These are phyloP conservation scores for Pelagia noctiluca DNA, from an alignment of 30 jellyfish, hydroid and myxozoan species.

Conservation along the genomic window DNA sequence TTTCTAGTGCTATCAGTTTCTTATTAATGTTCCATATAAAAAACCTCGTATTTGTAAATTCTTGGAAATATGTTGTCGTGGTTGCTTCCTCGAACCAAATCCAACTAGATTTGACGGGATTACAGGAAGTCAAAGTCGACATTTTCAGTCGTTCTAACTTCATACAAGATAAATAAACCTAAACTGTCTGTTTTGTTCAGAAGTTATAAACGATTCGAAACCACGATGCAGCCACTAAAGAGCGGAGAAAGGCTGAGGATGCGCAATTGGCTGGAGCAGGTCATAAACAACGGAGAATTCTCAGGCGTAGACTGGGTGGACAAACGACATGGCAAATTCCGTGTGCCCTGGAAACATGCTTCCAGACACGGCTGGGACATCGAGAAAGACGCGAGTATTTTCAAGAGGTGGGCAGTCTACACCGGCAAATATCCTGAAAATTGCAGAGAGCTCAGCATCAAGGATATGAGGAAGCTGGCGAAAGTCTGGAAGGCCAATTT, in stretches of 20 bases:
- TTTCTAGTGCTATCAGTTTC: too few species aligned
- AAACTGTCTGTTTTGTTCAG: background rate
- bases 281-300: constrained; percentile 66
- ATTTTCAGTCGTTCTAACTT: too few species aligned
- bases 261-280: constrained; percentile 82
- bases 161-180: too few species aligned
- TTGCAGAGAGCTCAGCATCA: constrained; percentile 9
- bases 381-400: constrained; percentile 80
- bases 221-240: constrained; percentile 29
- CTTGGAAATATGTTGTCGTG: too few species aligned
- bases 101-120: too few species aligned
- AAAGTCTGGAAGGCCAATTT: constrained; percentile 96
- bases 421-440: constrained; percentile 79
- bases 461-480: constrained; percentile 50
- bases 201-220: background rate
- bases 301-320: constrained; percentile 86
- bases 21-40: too few species aligned
- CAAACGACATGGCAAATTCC: constrained; percentile 52
- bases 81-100: too few species aligned
- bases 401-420: constrained; percentile 91
- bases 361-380: constrained; percentile 91
- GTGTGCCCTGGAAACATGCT: constrained; percentile 92
- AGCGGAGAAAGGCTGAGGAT: constrained; percentile 76
- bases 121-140: too few species aligned
- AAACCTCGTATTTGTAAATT: too few species aligned